These are phyloP conservation scores for Drosophila tripunctata DNA, from an alignment of 2,888 invertebrate species.

Conservation along the genomic window DNA sequence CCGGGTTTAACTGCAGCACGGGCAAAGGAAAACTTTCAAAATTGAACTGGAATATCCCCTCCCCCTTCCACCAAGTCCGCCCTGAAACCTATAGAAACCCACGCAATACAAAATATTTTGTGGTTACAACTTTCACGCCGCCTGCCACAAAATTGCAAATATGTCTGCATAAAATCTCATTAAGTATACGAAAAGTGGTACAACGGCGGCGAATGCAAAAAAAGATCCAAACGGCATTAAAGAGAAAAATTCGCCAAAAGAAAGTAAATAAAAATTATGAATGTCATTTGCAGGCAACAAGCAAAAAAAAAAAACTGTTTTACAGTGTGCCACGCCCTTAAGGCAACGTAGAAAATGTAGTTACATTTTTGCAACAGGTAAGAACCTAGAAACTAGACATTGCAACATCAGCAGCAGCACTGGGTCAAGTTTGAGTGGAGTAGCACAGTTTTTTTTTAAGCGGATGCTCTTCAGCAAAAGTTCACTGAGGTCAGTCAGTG, in stretches of 20 bases:
- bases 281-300: slow-evolving; percentile 56
- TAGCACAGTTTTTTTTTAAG: slow-evolving; percentile 20
- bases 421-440: slow-evolving; percentile 60
- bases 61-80: too few relatives aligned
- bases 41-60: slow-evolving; percentile 61
- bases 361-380: slow-evolving; percentile 60
- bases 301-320: slow-evolving; percentile 31
- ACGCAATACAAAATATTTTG: slow-evolving; percentile 62
- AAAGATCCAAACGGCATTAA: slow-evolving; percentile 22
- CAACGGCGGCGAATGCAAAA: slow-evolving; percentile 36
- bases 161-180: slow-evolving; percentile 79
- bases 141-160: slow-evolving; percentile 67
- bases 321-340: slow-evolving; percentile 17
- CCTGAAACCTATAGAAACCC: slow-evolving; percentile 6
- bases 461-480: slow-evolving; percentile 28
- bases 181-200: slow-evolving; percentile 65
- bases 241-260: slow-evolving; percentile 37
- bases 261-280: slow-evolving; percentile 74
- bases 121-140: slow-evolving; percentile 57
- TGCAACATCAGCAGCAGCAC: slow-evolving; percentile 23
- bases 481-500: slow-evolving; percentile 36
- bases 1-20: slow-evolving; percentile 65
- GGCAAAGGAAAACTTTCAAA: slow-evolving; percentile 71
- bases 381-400: slow-evolving; percentile 12
- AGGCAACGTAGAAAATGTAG: not conserved